phyloP scores from a whole-genome alignment of 64 coral and sea anemone species.

The Montipora cactus region DNA sequence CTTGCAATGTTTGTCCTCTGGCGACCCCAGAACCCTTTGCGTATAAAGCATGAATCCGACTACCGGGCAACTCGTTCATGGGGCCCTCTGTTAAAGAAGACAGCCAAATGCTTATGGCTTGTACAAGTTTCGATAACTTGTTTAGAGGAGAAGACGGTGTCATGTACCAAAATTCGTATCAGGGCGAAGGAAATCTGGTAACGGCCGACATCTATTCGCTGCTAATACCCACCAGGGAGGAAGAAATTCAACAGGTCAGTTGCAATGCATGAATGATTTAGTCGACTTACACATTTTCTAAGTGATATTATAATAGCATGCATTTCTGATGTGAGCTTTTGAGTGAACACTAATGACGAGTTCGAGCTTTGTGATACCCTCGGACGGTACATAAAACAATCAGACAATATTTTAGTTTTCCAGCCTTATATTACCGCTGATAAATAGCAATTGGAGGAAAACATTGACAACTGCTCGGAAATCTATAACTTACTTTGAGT shows the following conservation, averaged over 20 bases:
- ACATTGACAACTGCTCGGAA: too few species aligned
- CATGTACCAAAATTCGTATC: too few species aligned
- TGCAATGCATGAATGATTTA: neutral
- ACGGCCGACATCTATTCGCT: too few species aligned
- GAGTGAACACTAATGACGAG: neutral
- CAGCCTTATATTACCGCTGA: too few species aligned
- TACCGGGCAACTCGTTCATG: neutral
- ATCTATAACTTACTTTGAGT: too few species aligned
- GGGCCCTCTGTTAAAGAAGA: neutral
- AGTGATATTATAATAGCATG: neutral
- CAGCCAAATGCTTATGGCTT: conserved; percentile 45
- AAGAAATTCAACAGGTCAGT: neutral
- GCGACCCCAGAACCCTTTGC: too few species aligned
- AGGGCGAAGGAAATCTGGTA: too few species aligned
- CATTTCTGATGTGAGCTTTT: neutral
- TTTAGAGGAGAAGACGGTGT: conserved; percentile 9
- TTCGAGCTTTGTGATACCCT: neutral
- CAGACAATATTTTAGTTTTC: neutral
- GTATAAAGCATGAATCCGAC: too few species aligned
- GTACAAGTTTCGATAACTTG: conserved; percentile 36
- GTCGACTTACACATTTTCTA: neutral
- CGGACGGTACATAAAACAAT: neutral
- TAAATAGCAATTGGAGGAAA: too few species aligned
- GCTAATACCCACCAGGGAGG: too few species aligned
- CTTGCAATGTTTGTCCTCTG: too few species aligned